Evolutionary conservation across 1,140 invertebrate genomes (phyloP).

Genomic region (Brachionus rubens): DNA sequence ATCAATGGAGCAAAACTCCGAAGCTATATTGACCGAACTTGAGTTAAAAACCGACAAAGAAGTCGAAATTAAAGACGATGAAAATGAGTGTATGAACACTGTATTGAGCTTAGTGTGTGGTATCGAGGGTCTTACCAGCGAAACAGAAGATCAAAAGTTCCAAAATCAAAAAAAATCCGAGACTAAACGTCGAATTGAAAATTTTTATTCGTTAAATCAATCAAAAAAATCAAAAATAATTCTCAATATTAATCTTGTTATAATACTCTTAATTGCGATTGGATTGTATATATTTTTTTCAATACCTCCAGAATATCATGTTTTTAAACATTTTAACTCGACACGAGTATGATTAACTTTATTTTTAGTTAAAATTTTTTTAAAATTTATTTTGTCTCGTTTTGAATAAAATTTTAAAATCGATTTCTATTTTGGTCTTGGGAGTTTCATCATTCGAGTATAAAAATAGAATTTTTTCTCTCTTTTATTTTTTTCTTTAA

Average conservation of each 20-base stretch:
- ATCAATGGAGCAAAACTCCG: constrained; percentile 12
- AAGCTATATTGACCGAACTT: constrained; percentile 4
- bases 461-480: no score
- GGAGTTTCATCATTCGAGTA: no score
- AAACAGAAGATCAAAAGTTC: no score
- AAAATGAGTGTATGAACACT: background rate
- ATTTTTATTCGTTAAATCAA: constrained; percentile 41
- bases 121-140: background rate
- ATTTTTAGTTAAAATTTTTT: no score
- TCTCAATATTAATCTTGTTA: constrained; percentile 31
- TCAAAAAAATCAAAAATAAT: background rate
- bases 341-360: no score
- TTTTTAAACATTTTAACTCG: constrained; percentile 11
- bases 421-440: no score
- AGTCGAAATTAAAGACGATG: background rate
- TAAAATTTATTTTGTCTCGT: no score
- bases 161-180: background rate
- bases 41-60: background rate
- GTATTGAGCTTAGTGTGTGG: constrained; percentile 20
- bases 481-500: no score
- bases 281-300: constrained; percentile 44
- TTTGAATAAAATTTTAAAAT: no score
- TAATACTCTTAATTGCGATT: constrained; percentile 7
- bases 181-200: constrained; percentile 12
- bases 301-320: constrained; percentile 10